A percentile compares a stretch with the other conserved stretches of the same genome.
Conservation (phyloP, 1,140 invertebrate species). For the Drosophila chauvacae region DNA sequence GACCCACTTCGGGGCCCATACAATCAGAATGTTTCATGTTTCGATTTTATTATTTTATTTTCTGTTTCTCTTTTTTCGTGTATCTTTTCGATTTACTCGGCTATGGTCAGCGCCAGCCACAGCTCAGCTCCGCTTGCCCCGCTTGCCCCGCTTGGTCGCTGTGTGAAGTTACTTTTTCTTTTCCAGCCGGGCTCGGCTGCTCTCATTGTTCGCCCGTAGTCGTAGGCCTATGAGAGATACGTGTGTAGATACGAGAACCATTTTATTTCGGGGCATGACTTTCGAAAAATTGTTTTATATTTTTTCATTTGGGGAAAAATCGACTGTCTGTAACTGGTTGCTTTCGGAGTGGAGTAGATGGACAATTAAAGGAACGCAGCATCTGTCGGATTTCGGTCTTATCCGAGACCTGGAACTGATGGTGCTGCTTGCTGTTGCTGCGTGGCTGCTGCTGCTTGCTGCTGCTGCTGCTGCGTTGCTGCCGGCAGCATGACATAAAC, state of each 20-base stretch:
- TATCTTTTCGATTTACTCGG: slow-evolving; percentile 75
- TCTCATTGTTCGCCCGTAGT: slow-evolving; percentile 71
- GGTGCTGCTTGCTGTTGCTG: slow-evolving; percentile 13
- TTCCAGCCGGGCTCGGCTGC: slow-evolving; percentile 69
- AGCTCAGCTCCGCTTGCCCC: slow-evolving; percentile 12
- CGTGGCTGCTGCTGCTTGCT: neutral
- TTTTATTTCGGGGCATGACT: slow-evolving; percentile 78
- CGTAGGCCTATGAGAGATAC: slow-evolving; percentile 77
- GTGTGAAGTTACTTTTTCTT: slow-evolving; percentile 82
- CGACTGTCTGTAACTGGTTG: slow-evolving; percentile 27
- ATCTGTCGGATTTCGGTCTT: slow-evolving; percentile 38
- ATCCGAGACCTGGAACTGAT: slow-evolving; percentile 17
- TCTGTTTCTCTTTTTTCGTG: slow-evolving; percentile 76
- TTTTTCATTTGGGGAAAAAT: slow-evolving; percentile 34
- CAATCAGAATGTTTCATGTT: slow-evolving; percentile 84
- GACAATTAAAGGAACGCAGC: slow-evolving; percentile 28
- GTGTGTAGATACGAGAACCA: slow-evolving; percentile 65
- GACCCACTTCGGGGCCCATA: slow-evolving; percentile 78
- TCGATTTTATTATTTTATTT: slow-evolving; percentile 84
- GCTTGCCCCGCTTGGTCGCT: slow-evolving; percentile 6
- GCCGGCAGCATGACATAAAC: slow-evolving; percentile 78
- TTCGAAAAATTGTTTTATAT: slow-evolving; percentile 66
- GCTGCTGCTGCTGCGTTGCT: slow-evolving; percentile 37
- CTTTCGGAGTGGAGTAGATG: slow-evolving; percentile 44
- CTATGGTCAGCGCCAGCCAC: slow-evolving; percentile 43